phyloP scores from a whole-genome alignment of 2,888 invertebrate species.

The Anthrax anthrax region DNA sequence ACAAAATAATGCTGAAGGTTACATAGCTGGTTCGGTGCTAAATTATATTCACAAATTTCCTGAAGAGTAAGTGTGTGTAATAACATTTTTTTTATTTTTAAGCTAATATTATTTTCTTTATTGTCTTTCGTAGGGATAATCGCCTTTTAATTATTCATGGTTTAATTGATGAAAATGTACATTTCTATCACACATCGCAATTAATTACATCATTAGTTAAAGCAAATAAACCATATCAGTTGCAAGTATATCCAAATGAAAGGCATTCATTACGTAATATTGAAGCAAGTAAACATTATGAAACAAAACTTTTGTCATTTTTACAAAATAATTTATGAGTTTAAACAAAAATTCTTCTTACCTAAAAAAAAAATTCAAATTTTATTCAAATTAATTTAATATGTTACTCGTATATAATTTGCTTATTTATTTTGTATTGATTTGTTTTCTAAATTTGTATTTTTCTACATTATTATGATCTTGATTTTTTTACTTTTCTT shows the following conservation, averaged over 20 bases:
- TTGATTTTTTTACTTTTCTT: too few species aligned
- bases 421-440: too few species aligned
- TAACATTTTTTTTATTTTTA: neutral
- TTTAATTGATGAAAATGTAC: conserved; percentile 96
- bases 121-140: conserved; percentile 48
- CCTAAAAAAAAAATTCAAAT: too few species aligned
- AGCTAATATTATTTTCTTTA: neutral
- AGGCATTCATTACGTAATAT: conserved; percentile 87
- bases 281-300: conserved; percentile 92
- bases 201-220: conserved; percentile 79
- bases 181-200: conserved; percentile 90
- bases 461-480: too few species aligned
- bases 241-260: conserved; percentile 93
- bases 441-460: too few species aligned
- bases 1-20: conserved; percentile 59
- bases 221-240: conserved; percentile 90
- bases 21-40: conserved; percentile 71
- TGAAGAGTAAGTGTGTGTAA: conserved; percentile 57
- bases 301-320: conserved; percentile 85
- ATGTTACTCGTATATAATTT: too few species aligned
- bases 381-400: too few species aligned
- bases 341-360: neutral
- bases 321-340: conserved; percentile 63
- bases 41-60: conserved; percentile 77
- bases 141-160: conserved; percentile 92